Evolutionary conservation across 2,113 vertebrate species (phyloP), one percentile per base, ranked within the genome.

Genomic region (Pelodiscus sinensis): DNA sequence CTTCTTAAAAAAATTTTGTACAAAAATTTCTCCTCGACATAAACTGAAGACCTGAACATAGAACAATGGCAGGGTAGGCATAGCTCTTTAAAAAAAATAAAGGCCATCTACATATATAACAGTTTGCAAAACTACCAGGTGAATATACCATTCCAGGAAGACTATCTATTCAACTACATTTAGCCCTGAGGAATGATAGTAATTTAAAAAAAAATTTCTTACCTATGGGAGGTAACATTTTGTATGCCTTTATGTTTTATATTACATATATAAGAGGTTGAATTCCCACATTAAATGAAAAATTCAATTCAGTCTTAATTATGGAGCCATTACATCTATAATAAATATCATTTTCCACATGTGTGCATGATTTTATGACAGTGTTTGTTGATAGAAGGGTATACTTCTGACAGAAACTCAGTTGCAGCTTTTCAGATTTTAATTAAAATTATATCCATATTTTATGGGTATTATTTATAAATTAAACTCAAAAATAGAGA

Each of bases 31-130:
- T 91, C 90, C 65, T 90, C 56, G 55, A 65, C 87, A 62, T 91
- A 87, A 97, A 96, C 94, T 97, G 11, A 1, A 96, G 95, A 95
- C 80, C 86, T 91, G 92, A 96, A 96, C 90, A 93, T 88, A 91
- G 94, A 97, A 97, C 92, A 85, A 90, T 62, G 85, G 82, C 55
- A 88, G 90, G 90, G 88, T 96, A 95, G 81, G 88, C 95, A 87
- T 27, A 1, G 29, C 44, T 94, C 92, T 97, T 65, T 91, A 75
- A 60, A 29, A 29, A 60, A 27, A 35, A 22, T 86, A 21, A 60
- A 91, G 86, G 88, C 92, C 90, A 71, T 5, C 95, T 79, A 96
- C 87, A 92, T 92, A 89, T 91, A 88, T 91, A 93, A 94, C 85
- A 93, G 79, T 79, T 92, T 95, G 80, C 90, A 93, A 91, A 95